These are phyloP conservation scores for Lobophora halterata DNA, from an alignment of 2,888 invertebrate genomes.

Conservation along the genomic window DNA sequence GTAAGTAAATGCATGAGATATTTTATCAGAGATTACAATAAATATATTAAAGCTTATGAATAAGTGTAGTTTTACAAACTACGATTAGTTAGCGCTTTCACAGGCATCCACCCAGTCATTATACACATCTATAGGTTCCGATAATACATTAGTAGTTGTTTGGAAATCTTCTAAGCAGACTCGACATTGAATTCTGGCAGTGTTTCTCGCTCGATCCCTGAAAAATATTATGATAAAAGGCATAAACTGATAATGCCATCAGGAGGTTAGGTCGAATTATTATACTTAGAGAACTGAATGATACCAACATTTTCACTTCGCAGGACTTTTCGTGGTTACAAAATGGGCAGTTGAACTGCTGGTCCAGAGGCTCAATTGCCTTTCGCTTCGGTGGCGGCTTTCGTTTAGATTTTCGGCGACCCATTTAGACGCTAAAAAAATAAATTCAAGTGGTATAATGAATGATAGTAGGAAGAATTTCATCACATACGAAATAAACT, in stretches of 20 bases:
- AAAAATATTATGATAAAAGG: conserved; percentile 28
- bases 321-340: conserved; percentile 99
- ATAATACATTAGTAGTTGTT: conserved; percentile 96
- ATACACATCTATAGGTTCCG: conserved; percentile 99
- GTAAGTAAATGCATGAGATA: too few species aligned
- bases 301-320: conserved; percentile 97
- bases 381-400: conserved; percentile 98
- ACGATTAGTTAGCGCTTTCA: conserved; percentile 88
- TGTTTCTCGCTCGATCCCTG: conserved; percentile 97
- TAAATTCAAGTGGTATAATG: too few species aligned
- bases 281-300: too few species aligned
- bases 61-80: conserved; percentile 28
- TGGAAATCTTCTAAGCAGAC: conserved; percentile 99
- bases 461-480: too few species aligned
- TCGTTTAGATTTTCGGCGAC: conserved; percentile 96
- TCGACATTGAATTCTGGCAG: conserved; percentile 96
- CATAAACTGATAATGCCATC: too few species aligned
- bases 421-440: too few species aligned
- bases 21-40: conserved; percentile 20
- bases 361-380: conserved; percentile 95
- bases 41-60: conserved; percentile 27
- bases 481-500: too few species aligned
- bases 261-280: too few species aligned
- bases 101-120: conserved; percentile 99
- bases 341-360: conserved; percentile 99